Evolutionary conservation across 2,113 vertebrate genomes (phyloP).

Genomic region (Camelus bactrianus): DNA sequence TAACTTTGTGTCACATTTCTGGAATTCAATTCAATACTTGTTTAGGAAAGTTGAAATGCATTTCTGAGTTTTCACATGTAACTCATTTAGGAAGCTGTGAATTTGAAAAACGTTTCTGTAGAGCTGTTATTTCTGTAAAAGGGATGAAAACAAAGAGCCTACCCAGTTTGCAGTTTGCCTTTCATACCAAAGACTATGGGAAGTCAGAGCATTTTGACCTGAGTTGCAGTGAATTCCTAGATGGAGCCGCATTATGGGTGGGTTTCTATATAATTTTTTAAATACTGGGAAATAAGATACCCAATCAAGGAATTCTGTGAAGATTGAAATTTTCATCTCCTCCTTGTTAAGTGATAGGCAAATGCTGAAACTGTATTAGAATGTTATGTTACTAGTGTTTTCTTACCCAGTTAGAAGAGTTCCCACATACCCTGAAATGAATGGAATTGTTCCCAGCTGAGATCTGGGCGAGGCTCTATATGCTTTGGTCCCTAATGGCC

Average conservation of each 20-base stretch:
- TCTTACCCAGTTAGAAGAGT: not conserved
- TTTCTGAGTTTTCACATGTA: not conserved
- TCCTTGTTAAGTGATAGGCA: not conserved
- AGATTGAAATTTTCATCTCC: not conserved
- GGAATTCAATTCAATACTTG: not conserved
- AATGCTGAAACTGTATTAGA: not conserved
- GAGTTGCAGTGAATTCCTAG: not conserved
- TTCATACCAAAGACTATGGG: not conserved
- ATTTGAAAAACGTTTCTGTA: not conserved
- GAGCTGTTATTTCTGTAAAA: not conserved
- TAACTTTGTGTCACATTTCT: slow-evolving; percentile 20
- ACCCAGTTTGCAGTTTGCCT: not conserved
- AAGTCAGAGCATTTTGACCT: not conserved
- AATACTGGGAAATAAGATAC: not conserved
- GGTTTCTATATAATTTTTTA: not conserved
- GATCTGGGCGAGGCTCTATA: not conserved
- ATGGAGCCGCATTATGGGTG: not conserved
- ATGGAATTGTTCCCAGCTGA: not conserved
- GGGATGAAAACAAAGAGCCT: not conserved
- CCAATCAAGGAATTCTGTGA: not conserved
- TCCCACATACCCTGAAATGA: not conserved
- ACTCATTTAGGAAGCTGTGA: not conserved
- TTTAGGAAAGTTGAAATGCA: not conserved
- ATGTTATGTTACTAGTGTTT: not conserved
- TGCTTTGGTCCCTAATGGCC: not conserved